Evolutionary conservation across 1,140 invertebrate species (phyloP).

Genomic region (Orchestia grillus): DNA sequence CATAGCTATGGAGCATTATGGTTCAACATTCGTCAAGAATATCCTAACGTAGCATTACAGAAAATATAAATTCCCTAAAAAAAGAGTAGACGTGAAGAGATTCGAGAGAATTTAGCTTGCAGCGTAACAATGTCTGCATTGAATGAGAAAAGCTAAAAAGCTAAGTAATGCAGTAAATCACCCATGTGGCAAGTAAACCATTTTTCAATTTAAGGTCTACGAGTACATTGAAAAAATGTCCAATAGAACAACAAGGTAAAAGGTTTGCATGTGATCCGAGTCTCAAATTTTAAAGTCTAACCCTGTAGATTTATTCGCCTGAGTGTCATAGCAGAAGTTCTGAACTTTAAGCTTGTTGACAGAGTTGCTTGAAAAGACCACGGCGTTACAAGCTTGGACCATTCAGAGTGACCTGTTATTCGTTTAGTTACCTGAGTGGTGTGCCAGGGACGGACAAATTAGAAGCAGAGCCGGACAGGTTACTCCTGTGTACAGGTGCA

Average conservation of each 20-base stretch:
- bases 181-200: not conserved
- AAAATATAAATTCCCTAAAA: too few relatives aligned
- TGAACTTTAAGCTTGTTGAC: not conserved
- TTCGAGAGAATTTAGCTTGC: too few relatives aligned
- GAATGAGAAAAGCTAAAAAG: not conserved
- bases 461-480: conserved; percentile 67
- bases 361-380: not conserved
- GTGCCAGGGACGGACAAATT: conserved; percentile 66
- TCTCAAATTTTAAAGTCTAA: not conserved
- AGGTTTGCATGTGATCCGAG: not conserved
- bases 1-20: too few relatives aligned
- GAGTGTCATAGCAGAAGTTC: not conserved
- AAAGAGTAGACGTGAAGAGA: too few relatives aligned
- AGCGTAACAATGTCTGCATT: too few relatives aligned
- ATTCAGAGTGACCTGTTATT: not conserved
- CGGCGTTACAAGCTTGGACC: not conserved
- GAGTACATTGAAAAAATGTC: too few relatives aligned
- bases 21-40: too few relatives aligned
- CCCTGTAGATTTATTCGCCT: not conserved
- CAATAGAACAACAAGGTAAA: not conserved
- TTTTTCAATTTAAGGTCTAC: too few relatives aligned
- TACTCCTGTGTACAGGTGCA: conserved; percentile 60
- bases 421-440: conserved; percentile 65
- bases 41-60: too few relatives aligned
- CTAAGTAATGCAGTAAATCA: not conserved